phyloP scores from a whole-genome alignment of 2,888 invertebrate species.

The Protophormia terraenovae region DNA sequence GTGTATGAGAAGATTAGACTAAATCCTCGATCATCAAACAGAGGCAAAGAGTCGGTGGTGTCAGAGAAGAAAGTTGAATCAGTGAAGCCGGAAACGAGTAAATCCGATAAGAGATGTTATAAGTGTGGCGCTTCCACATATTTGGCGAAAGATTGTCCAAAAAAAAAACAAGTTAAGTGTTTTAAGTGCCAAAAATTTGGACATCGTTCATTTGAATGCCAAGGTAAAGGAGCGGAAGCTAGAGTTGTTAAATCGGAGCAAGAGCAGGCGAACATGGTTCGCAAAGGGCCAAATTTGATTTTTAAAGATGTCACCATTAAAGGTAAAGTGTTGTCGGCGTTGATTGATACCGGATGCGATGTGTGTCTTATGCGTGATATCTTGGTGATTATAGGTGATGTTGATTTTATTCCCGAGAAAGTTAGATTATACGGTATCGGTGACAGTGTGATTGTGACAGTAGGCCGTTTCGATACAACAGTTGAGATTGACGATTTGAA shows the following conservation, averaged over 20 bases:
- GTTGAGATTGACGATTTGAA: background rate
- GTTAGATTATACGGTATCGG: background rate
- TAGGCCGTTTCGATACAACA: background rate
- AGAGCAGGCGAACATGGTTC: conserved; percentile 1
- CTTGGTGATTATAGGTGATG: background rate
- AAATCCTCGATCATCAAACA: background rate
- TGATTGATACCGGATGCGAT: conserved; percentile 18
- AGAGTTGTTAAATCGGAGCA: background rate
- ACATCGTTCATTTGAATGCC: conserved; percentile 4
- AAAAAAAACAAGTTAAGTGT: background rate
- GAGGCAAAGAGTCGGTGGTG: background rate
- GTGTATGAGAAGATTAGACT: background rate
- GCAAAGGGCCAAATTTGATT: background rate
- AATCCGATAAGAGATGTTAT: background rate
- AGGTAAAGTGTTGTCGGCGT: background rate
- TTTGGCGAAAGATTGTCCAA: background rate
- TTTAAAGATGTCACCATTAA: background rate
- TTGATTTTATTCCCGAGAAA: background rate
- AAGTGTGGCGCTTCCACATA: background rate
- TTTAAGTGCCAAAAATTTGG: background rate
- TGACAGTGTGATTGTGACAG: background rate
- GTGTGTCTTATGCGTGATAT: conserved; percentile 10
- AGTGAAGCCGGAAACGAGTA: background rate
- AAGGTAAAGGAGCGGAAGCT: background rate
- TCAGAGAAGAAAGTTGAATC: background rate